Evolutionary conservation across 2,113 vertebrate species (phyloP), one percentile per base, ranked within the genome.

Genomic region (Pipa parva): DNA sequence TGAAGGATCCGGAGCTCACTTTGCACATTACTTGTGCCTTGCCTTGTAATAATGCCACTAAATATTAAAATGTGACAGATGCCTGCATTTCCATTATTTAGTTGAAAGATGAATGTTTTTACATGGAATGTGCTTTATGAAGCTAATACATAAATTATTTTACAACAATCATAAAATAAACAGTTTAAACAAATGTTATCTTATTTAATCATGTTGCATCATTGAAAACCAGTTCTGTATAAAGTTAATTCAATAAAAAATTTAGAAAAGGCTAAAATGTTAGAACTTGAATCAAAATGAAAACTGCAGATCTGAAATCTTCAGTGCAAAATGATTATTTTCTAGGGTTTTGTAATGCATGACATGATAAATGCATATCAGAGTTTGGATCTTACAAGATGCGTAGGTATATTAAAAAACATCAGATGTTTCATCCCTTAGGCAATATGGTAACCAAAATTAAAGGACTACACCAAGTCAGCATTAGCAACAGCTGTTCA

Each of bases 361-460:
- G 15, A n/a, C 22, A 52, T 26, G 6, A 27, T 48, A 50, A 27
- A 24, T 59, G 18, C n/a, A 22, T 33, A 50, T 15, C 28, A 46
- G 59, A 61, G 33, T 61, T 61, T 69, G 36, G 39, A 36, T 60
- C 56, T 36, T 17, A 51, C 21, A 61, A 10, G 61, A 21, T 63
- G 39, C 48, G 61, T 61, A 58, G 48, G 33, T 48, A 68, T 33
- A 61, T 60, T 69, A 48, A 69, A 4, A 27, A 54, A 13, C 48
- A 28, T 69, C 58, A 69, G 57, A 69, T 61, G 58, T 48, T 61
- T 7, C 33, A n/a, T 69, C 48, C 65, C 58, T 51, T 25, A 45
- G 66, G 66, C 57, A 42, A 61, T 22, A 54, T 54, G 58, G 57
- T 22, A 60, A 42, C 66, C 33, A 26, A 33, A 61, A 59, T 31